phyloP scores from a whole-genome alignment of 1,140 invertebrate genomes.

The Solen grandis region DNA sequence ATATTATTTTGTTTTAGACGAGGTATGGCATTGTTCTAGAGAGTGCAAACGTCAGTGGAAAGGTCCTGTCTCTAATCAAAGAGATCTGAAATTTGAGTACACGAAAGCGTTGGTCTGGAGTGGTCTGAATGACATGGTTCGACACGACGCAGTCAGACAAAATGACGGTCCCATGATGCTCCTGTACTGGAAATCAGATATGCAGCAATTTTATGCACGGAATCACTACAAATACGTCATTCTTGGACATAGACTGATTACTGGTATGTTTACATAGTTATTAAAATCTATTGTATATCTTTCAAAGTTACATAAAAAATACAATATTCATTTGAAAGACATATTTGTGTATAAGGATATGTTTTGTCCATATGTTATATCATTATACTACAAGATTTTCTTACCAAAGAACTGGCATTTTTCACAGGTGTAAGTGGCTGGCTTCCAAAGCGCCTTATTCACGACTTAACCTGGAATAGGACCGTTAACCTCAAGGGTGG shows the following conservation, averaged over 20 bases:
- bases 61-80: too few species aligned
- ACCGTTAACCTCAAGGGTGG: conserved; percentile 15
- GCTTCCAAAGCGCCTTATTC: not conserved
- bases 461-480: conserved; percentile 9
- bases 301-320: too few species aligned
- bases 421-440: conserved; percentile 8
- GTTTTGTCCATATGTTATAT: too few species aligned
- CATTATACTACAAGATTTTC: too few species aligned
- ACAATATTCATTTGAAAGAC: too few species aligned
- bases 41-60: not conserved
- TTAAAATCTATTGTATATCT: too few species aligned
- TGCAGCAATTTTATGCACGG: not conserved
- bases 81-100: conserved; percentile 15
- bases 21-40: conserved; percentile 10
- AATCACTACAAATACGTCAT: conserved; percentile 23
- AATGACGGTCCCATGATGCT: conserved; percentile 17
- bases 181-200: conserved; percentile 20
- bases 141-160: not conserved
- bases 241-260: conserved; percentile 13
- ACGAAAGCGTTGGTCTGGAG: not conserved
- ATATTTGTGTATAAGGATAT: too few species aligned
- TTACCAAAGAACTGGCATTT: too few species aligned
- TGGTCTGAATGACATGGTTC: conserved; percentile 17
- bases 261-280: too few species aligned
- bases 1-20: not conserved